Base-by-base conservation (phyloP, 2,797 vertebrate genomes). In the Echeneis naucrates region DNA sequence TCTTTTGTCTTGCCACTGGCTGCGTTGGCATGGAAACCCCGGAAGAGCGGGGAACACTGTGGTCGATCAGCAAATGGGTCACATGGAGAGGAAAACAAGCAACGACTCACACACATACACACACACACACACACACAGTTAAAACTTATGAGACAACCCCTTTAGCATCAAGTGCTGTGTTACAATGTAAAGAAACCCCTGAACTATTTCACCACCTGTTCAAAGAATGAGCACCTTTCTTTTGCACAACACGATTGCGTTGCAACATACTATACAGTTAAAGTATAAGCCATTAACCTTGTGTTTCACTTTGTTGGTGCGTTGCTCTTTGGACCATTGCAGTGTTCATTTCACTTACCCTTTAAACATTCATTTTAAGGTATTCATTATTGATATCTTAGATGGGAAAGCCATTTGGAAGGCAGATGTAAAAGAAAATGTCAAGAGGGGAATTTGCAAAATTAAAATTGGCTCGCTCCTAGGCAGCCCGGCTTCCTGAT, bases 51-150 rank as follows among this genome's bases (percentile, higher is more conserved):
- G 92, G 91, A 94, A 92, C 89, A 89, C 92, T 92, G 81, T 92
- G 92, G 92, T 93, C 88, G 85, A 92, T 93, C 89, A 80, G 90
- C 92, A 95, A 94, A 90, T 94, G 92, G 93, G 94, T 94, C 94
- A 94, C 90, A 92, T 74, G 87, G 87, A 86, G 87, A 89, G 77
- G 63, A 88, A 88, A 87, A 88, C 87, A 88, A 85, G 88, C 68
- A 40, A 59, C 73, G 38, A 61, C 47, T 37, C 63, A 32, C 63
- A 73, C 58, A 56, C 26, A 32, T 47, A 52, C 59, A 67, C 51
- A 44, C 17, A 35, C 33, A 32, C 38, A 48, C 58, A 70, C 26
- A 61, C 57, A 47, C 30, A 59, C 56, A 55, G 16, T 65, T 45
- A 21, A 68, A 80, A 83, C 67, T 57, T 87, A 62, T 82, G 76